Evolutionary conservation across 2,797 vertebrate genomes (phyloP).

Genomic region (Gorsachius magnificus): DNA sequence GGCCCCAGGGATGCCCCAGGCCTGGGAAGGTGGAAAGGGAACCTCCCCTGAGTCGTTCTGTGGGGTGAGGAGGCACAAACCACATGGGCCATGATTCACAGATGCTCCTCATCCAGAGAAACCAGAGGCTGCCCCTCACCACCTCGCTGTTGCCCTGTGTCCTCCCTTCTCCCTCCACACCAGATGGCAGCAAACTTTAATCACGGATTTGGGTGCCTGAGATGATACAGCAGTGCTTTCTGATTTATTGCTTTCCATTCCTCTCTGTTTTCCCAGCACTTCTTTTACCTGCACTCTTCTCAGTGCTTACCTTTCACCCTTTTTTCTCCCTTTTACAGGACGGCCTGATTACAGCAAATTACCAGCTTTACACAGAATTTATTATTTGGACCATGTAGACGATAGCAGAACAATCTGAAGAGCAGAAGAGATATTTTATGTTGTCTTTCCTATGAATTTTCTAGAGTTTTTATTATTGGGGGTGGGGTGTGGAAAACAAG

Average conservation of each 20-base stretch:
- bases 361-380: not conserved
- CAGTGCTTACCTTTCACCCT: not conserved
- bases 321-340: slow-evolving; percentile 3
- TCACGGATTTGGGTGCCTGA: not conserved
- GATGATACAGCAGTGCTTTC: not conserved
- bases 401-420: not conserved
- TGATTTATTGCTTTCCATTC: slow-evolving; percentile 24
- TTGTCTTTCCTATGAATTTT: not conserved
- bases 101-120: not conserved
- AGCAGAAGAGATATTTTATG: not conserved
- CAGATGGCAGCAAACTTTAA: not conserved
- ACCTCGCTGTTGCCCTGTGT: not conserved
- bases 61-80: not conserved
- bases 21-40: not conserved
- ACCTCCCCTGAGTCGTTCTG: not conserved
- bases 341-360: not conserved
- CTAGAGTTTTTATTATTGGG: not conserved
- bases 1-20: not conserved
- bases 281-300: not conserved
- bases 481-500: not conserved
- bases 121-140: not conserved
- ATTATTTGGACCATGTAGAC: not conserved
- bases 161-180: not conserved
- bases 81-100: not conserved
- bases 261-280: not conserved